Evolutionary conservation across 2,888 invertebrate species (phyloP).

Genomic region (Acheta domesticus): DNA sequence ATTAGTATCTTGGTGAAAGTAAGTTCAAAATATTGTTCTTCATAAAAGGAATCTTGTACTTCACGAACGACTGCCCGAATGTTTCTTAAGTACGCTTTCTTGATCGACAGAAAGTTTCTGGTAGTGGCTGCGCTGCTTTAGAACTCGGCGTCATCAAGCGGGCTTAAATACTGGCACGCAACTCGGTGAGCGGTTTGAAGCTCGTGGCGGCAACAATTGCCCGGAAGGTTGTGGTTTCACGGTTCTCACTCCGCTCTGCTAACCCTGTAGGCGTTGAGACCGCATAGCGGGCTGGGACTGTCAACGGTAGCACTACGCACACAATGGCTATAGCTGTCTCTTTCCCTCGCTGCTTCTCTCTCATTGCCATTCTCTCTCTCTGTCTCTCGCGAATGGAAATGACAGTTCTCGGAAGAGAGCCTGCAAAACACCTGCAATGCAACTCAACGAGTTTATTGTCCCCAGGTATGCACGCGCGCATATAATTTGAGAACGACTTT

Average conservation of each 20-base stretch:
- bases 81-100: no score
- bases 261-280: background rate
- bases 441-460: background rate
- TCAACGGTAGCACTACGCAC: slow-evolving; percentile 2
- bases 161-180: background rate
- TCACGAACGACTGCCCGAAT: no score
- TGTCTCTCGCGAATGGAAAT: background rate
- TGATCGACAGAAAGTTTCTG: no score
- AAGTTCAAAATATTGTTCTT: no score
- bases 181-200: background rate
- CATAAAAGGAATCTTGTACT: no score
- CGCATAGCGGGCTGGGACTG: background rate
- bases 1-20: no score
- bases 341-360: background rate
- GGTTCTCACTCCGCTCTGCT: background rate
- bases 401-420: background rate
- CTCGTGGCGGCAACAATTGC: background rate
- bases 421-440: background rate
- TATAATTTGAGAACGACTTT: no score
- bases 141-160: background rate
- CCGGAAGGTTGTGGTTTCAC: slow-evolving; percentile 8
- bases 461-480: background rate
- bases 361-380: background rate
- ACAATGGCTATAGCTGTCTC: background rate
- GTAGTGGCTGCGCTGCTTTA: no score